phyloP scores from a whole-genome alignment of 1,140 invertebrate genomes.

The Drosophila pallidifrons region DNA sequence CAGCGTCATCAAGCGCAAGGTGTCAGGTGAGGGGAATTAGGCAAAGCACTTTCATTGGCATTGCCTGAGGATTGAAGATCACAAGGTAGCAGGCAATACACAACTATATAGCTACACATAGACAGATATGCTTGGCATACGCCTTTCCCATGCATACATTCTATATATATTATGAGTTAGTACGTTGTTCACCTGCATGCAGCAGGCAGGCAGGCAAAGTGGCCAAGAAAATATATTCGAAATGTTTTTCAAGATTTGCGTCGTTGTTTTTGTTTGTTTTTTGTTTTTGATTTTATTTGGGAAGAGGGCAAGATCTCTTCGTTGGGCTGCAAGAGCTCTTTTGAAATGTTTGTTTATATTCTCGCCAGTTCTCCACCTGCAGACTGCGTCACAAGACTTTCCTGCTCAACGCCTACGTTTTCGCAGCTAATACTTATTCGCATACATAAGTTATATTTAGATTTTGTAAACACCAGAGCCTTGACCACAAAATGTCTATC shows the following conservation, averaged over 20 bases:
- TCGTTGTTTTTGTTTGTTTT: slow-evolving; percentile 49
- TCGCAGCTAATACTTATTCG: slow-evolving; percentile 30
- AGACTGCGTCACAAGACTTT: slow-evolving; percentile 75
- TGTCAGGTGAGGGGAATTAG: slow-evolving; percentile 14
- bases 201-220: slow-evolving; percentile 44
- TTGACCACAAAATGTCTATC: slow-evolving; percentile 72
- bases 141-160: slow-evolving; percentile 3
- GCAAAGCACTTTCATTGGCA: slow-evolving; percentile 63
- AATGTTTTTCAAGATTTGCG: slow-evolving; percentile 62
- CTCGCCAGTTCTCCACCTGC: slow-evolving; percentile 61
- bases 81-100: slow-evolving; percentile 57
- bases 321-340: slow-evolving; percentile 23
- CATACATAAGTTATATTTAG: slow-evolving; percentile 57
- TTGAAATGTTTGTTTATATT: slow-evolving; percentile 59
- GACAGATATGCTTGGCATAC: slow-evolving; percentile 10
- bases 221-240: slow-evolving; percentile 48
- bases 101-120: neutral
- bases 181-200: slow-evolving; percentile 48
- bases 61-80: slow-evolving; percentile 65
- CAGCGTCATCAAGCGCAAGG: slow-evolving; percentile 58
- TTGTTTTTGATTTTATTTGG: slow-evolving; percentile 36
- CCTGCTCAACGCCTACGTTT: slow-evolving; percentile 58
- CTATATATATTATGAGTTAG: slow-evolving; percentile 8
- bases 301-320: slow-evolving; percentile 23
- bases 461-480: slow-evolving; percentile 66